phyloP scores from a whole-genome alignment of 2,888 invertebrate genomes.

The Drosophila subquinaria region DNA sequence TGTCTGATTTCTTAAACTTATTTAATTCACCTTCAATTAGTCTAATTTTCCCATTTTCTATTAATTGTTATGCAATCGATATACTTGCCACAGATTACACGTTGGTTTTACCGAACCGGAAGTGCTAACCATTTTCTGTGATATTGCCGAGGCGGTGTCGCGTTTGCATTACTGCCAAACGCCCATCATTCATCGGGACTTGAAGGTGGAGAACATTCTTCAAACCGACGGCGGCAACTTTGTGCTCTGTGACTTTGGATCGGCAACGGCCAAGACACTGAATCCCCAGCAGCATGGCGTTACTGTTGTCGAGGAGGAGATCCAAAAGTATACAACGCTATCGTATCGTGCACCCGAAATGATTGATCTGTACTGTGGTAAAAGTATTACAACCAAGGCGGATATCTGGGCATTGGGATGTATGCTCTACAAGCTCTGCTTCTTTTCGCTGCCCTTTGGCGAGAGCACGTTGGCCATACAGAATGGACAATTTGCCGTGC shows the following conservation, averaged over 20 bases:
- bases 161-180: conserved; percentile 96
- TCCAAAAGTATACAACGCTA: conserved; percentile 94
- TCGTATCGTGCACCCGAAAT: conserved; percentile 97
- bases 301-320: conserved; percentile 92
- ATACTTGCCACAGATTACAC: conserved; percentile 86
- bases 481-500: conserved; percentile 94
- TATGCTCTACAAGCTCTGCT: conserved; percentile 94
- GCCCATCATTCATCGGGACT: conserved; percentile 96
- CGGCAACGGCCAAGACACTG: conserved; percentile 93
- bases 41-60: neutral
- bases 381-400: conserved; percentile 93
- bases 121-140: conserved; percentile 95
- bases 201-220: conserved; percentile 96
- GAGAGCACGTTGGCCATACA: conserved; percentile 97
- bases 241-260: conserved; percentile 97
- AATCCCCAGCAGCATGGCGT: conserved; percentile 90
- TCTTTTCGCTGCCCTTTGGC: conserved; percentile 95
- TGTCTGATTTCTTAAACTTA: no score
- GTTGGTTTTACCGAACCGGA: conserved; percentile 91
- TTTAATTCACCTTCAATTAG: neutral
- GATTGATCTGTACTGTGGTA: conserved; percentile 95
- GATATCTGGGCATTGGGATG: conserved; percentile 97
- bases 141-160: conserved; percentile 95
- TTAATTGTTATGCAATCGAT: neutral
- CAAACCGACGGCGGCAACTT: conserved; percentile 92